Percentiles rank a stretch among this genome's conserved stretches.
These are phyloP conservation scores for Bufo gargarizans DNA, from an alignment of 2,113 vertebrate genomes.

Conservation along the genomic window DNA sequence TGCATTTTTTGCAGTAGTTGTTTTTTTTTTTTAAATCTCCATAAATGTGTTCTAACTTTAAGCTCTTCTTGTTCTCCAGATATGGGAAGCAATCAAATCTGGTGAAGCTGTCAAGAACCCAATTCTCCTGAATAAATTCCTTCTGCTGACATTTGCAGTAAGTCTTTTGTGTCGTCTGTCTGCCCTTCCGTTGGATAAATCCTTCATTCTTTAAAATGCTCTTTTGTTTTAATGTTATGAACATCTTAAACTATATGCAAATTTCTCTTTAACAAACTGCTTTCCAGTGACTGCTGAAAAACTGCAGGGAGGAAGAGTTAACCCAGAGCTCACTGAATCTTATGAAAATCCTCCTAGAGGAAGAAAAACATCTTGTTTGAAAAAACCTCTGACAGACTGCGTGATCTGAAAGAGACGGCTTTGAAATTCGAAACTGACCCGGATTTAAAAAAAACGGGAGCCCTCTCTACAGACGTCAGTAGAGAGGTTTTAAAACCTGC, in stretches of 20 bases:
- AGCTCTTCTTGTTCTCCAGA: conserved; percentile 70
- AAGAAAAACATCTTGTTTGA: too few species aligned
- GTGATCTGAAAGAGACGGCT: too few species aligned
- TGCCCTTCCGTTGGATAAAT: neutral
- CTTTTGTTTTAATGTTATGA: neutral
- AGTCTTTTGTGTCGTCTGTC: conserved; percentile 61
- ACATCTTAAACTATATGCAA: neutral
- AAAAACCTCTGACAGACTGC: too few species aligned
- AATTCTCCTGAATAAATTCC: conserved; percentile 85
- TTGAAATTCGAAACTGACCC: too few species aligned
- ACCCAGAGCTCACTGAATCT: too few species aligned
- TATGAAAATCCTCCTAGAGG: too few species aligned
- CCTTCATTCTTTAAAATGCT: neutral
- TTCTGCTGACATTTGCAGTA: conserved; percentile 94
- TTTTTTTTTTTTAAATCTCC: too few species aligned
- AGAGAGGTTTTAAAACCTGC: too few species aligned
- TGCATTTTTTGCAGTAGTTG: too few species aligned
- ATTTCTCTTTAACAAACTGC: neutral
- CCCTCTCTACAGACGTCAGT: too few species aligned
- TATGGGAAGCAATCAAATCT: conserved; percentile 89
- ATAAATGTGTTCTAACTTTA: neutral
- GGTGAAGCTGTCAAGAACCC: conserved; percentile 86
- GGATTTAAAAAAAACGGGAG: too few species aligned
- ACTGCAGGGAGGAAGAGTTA: neutral
- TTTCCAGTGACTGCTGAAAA: neutral